Conservation (phyloP, 2,113 vertebrate genomes). For the Columba livia region DNA sequence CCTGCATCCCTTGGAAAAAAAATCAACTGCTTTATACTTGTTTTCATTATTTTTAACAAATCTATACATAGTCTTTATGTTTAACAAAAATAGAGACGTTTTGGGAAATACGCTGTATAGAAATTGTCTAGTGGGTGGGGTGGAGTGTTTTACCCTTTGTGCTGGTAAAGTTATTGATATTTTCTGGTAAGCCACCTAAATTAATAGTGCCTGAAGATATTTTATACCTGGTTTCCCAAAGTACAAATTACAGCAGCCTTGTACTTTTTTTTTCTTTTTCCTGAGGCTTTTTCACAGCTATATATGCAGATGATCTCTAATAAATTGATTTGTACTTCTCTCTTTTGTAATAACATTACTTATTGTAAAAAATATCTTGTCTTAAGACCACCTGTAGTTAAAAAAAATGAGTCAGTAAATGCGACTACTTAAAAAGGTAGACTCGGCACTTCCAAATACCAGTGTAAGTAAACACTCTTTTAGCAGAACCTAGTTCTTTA, state of each 20-base stretch:
- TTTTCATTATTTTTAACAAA: neutral
- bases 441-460: neutral
- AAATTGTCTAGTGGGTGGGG: neutral
- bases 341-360: constrained; percentile 2
- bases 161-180: neutral
- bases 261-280: neutral
- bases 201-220: neutral
- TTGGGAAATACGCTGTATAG: neutral
- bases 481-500: neutral
- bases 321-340: constrained; percentile 29
- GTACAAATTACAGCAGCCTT: neutral
- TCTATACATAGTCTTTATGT: neutral
- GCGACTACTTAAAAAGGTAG: neutral
- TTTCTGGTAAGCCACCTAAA: constrained; percentile 16
- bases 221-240: neutral
- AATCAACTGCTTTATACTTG: neutral
- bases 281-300: neutral
- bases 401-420: neutral
- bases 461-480: neutral
- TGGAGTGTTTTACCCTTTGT: neutral
- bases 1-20: neutral
- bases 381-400: neutral
- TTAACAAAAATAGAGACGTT: neutral
- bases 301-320: constrained; percentile 10
- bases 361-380: neutral